Evolutionary conservation across 1,140 invertebrate species (phyloP), one percentile per base, ranked within the genome.

Genomic region (Phortica variegata): DNA sequence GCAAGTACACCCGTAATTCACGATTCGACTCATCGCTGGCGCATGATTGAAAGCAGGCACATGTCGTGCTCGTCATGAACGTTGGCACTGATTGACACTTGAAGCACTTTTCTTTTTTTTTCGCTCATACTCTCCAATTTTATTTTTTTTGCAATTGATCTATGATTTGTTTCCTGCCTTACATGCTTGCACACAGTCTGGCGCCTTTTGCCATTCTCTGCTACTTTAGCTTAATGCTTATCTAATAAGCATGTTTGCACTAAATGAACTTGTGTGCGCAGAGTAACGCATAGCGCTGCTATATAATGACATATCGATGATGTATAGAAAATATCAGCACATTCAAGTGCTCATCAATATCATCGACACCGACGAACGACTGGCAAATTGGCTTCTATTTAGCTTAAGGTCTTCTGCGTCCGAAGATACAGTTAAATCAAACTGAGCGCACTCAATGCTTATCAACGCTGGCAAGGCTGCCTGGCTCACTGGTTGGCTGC

Each of bases 51-150:
- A 26, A 26, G 23, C 23, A 26, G 5, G 5, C 5, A 26, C n/a
- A n/a, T n/a, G n/a, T n/a, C n/a, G n/a, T n/a, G n/a, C n/a, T n/a
- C n/a, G n/a, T n/a, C n/a, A n/a, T n/a, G n/a, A n/a, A n/a, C 5
- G 47, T 57, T 52, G 51, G 34, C 65, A 53, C 60, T 68, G 63
- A 68, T 68, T 68, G 63, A 68, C 65, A 68, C 63, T 68, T 68
- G 60, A 68, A 68, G 63, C 55, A 50, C 51, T 42, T 49, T 68
- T 68, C 68, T 66, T 61, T 55, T 58, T 60, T 60, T 47, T 59
- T 46, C 49, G 54, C 54, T 52, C 46, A n/a, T n/a, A n/a, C n/a
- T 49, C 50, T 65, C 61, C 47, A 63, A 54, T 66, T 60, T 65
- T 65, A 52, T 52, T 48, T 55, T 51, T 47, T 53, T 26, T n/a